Conservation (phyloP, 2,888 invertebrate genomes). For the Amphipoea oculea region DNA sequence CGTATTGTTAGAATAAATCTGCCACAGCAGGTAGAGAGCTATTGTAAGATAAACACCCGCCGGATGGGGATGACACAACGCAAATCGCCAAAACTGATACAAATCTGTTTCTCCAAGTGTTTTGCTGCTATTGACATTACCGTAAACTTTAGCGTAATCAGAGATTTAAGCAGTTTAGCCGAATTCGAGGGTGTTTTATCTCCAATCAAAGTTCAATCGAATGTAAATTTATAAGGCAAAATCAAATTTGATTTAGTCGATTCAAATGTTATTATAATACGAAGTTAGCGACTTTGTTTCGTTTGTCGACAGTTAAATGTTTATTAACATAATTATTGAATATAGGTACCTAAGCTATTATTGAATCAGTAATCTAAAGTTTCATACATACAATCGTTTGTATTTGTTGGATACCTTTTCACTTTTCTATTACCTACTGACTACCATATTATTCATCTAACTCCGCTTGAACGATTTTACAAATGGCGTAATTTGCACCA, state of each 20-base stretch:
- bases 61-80: constrained; percentile 73
- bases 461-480: constrained; percentile 52
- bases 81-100: constrained; percentile 73
- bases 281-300: constrained; percentile 2
- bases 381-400: not conserved
- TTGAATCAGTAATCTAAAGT: not conserved
- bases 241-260: constrained; percentile 39
- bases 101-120: constrained; percentile 70
- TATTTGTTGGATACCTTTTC: constrained; percentile 32
- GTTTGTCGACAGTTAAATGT: not conserved
- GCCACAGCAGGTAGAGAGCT: constrained; percentile 79
- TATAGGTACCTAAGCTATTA: constrained; percentile 1
- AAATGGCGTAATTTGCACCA: constrained; percentile 60
- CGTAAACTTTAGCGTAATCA: constrained; percentile 60
- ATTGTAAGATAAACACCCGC: constrained; percentile 74
- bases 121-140: constrained; percentile 73
- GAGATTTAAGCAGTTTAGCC: constrained; percentile 53
- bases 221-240: constrained; percentile 40
- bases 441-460: constrained; percentile 39
- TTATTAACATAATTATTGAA: constrained; percentile 3
- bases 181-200: constrained; percentile 49
- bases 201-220: constrained; percentile 53
- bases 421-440: constrained; percentile 22
- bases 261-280: constrained; percentile 17
- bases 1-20: constrained; percentile 70